Evolutionary conservation across 2,888 invertebrate genomes (phyloP).

Genomic region (Antheraea yamamai): DNA sequence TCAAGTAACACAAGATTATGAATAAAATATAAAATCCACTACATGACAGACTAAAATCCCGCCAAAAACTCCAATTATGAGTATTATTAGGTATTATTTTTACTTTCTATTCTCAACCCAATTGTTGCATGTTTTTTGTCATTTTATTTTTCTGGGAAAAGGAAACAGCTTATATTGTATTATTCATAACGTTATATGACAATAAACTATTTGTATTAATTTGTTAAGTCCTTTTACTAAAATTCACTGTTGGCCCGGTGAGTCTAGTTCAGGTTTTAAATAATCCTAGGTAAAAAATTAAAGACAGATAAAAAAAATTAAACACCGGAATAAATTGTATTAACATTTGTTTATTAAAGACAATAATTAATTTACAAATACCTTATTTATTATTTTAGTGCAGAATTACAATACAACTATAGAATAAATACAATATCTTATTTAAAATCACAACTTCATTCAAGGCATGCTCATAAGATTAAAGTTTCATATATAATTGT

Average conservation of each 20-base stretch:
- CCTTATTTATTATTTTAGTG: slow-evolving; percentile 42
- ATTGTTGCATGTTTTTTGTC: neutral
- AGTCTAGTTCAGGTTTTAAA: neutral
- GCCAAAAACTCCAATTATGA: too few species aligned
- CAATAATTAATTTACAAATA: slow-evolving; percentile 61
- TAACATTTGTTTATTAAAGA: slow-evolving; percentile 54
- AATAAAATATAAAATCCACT: too few species aligned
- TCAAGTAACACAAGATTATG: too few species aligned
- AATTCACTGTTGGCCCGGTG: neutral
- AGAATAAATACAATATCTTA: slow-evolving; percentile 60
- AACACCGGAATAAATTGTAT: neutral
- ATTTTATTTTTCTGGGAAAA: neutral
- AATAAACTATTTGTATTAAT: too few species aligned
- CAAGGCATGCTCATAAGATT: slow-evolving; percentile 53
- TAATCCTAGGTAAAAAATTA: neutral
- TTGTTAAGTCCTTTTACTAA: neutral
- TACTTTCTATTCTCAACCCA: neutral
- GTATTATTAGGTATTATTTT: neutral
- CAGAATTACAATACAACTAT: slow-evolving; percentile 46
- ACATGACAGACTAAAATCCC: too few species aligned
- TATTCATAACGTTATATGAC: too few species aligned
- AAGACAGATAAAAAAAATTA: neutral
- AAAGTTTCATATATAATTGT: slow-evolving; percentile 27
- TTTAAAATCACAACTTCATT: slow-evolving; percentile 63
- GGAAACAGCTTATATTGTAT: too few species aligned